Percentiles rank a stretch among this genome's conserved stretches.
Evolutionary conservation across 2,113 vertebrate genomes (phyloP).

Genomic region (Erpornis zantholeuca): DNA sequence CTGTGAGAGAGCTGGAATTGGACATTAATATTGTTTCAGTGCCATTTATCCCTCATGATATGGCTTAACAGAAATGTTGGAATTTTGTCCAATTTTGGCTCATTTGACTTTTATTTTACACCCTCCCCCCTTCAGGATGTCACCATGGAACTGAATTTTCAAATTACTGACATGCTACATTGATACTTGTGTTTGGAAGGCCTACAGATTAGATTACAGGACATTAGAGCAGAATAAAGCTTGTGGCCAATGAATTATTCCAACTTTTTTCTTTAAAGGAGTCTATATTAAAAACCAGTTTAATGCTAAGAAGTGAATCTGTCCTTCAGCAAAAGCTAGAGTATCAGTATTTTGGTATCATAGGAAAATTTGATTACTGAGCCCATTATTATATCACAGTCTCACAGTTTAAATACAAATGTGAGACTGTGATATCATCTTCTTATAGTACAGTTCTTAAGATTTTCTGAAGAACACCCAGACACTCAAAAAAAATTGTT

Average conservation of each 20-base stretch:
- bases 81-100: background rate
- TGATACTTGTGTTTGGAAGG: background rate
- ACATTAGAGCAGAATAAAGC: background rate
- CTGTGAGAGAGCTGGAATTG: background rate
- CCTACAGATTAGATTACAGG: background rate
- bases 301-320: background rate
- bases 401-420: background rate
- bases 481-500: background rate
- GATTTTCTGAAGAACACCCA: background rate
- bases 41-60: background rate
- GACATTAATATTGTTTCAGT: background rate
- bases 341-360: background rate
- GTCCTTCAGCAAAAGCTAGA: background rate
- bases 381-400: background rate
- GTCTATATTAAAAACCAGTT: background rate
- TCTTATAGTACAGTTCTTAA: background rate
- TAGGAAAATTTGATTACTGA: background rate
- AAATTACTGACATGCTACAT: background rate
- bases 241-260: background rate
- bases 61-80: background rate
- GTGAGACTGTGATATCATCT: background rate
- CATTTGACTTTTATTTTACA: background rate
- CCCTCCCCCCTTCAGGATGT: background rate
- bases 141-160: background rate
- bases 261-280: background rate